phyloP scores from a whole-genome alignment of 2,888 invertebrate species.

The Dryomyza anilis region DNA sequence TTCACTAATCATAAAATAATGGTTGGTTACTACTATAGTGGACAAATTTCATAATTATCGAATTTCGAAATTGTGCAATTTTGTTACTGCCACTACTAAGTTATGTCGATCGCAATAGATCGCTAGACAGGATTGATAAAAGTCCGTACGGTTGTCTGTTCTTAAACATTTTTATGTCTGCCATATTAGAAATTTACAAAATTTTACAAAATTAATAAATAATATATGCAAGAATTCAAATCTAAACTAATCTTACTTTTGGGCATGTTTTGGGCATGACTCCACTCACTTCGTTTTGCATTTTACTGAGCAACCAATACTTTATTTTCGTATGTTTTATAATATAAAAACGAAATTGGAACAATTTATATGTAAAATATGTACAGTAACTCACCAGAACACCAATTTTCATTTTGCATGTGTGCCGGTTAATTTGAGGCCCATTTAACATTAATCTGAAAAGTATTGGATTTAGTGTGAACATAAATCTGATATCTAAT shows the following conservation, averaged over 20 bases:
- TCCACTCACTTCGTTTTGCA: slow-evolving; percentile 7
- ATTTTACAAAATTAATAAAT: background rate
- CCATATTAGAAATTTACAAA: slow-evolving; percentile 49
- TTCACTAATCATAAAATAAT: slow-evolving; percentile 27
- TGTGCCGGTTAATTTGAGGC: background rate
- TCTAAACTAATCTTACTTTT: background rate
- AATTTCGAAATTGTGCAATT: slow-evolving; percentile 26
- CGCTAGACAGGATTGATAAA: slow-evolving; percentile 12
- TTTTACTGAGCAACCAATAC: background rate
- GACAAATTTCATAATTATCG: slow-evolving; percentile 26
- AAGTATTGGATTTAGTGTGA: background rate
- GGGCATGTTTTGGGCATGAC: slow-evolving; percentile 11
- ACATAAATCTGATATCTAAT: background rate
- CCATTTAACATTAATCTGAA: background rate
- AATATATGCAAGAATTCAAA: background rate
- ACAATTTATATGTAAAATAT: too few species aligned
- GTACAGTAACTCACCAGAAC: too few species aligned
- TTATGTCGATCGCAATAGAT: background rate
- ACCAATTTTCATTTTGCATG: too few species aligned
- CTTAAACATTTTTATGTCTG: slow-evolving; percentile 60
- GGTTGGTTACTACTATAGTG: slow-evolving; percentile 40
- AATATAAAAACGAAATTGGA: background rate
- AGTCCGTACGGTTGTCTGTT: slow-evolving; percentile 58
- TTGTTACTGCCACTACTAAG: slow-evolving; percentile 20
- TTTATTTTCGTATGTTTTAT: background rate